phyloP scores from a whole-genome alignment of 2,888 invertebrate genomes.

The Rhingia campestris region DNA sequence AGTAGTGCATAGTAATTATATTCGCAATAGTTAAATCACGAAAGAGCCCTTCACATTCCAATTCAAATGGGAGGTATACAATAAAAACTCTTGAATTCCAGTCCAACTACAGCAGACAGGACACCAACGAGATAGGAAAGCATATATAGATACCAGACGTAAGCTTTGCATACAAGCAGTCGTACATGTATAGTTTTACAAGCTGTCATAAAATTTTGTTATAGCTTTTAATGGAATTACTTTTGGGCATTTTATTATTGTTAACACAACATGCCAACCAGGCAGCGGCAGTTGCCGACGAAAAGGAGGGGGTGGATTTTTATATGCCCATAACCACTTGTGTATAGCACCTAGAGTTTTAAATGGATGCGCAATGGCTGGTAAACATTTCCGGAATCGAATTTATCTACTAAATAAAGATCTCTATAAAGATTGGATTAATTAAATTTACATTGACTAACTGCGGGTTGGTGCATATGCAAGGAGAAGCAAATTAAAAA shows the following conservation, averaged over 20 bases:
- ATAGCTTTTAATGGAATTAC: constrained; percentile 74
- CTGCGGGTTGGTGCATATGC: too few species aligned
- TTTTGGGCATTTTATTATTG: constrained; percentile 72
- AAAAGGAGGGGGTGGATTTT: background rate
- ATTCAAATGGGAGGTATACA: constrained; percentile 53
- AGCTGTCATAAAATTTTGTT: constrained; percentile 73
- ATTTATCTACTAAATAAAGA: constrained; percentile 13
- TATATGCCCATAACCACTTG: constrained; percentile 52
- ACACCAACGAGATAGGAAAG: constrained; percentile 14
- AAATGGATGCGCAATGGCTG: constrained; percentile 1
- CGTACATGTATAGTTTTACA: constrained; percentile 59
- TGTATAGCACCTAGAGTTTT: constrained; percentile 48
- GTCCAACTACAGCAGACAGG: constrained; percentile 10
- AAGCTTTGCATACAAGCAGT: constrained; percentile 31
- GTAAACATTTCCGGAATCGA: constrained; percentile 14
- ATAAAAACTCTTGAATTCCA: constrained; percentile 64
- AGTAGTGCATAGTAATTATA: constrained; percentile 68
- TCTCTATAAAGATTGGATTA: constrained; percentile 49
- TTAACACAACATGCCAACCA: constrained; percentile 57
- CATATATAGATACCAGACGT: background rate
- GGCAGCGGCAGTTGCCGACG: background rate
- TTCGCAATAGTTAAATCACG: constrained; percentile 72
- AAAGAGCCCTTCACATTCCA: constrained; percentile 59
- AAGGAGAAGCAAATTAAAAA: too few species aligned
- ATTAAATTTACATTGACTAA: constrained; percentile 18